phyloP scores from a whole-genome alignment of 2,797 vertebrate genomes.

The Salmo trutta region DNA sequence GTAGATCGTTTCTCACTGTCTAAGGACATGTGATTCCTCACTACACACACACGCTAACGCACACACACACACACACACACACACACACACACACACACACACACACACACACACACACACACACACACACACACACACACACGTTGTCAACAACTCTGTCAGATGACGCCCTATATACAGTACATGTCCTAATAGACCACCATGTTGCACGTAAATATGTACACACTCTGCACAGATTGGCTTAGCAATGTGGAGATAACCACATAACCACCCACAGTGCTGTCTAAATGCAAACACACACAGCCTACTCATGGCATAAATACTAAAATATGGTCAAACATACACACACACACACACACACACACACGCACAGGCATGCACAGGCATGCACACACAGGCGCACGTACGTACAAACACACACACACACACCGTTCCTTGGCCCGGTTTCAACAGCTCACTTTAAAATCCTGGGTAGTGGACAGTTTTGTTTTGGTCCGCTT shows the following conservation, averaged over 20 bases:
- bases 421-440: not conserved
- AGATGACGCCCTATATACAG: not conserved
- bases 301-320: no score
- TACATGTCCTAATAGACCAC: not conserved
- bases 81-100: no score
- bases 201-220: not conserved
- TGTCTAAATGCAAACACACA: not conserved
- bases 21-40: not conserved
- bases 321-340: not conserved
- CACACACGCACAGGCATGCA: no score
- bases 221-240: conserved; percentile 7
- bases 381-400: no score
- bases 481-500: not conserved
- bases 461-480: not conserved
- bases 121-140: not conserved
- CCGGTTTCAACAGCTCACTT: not conserved
- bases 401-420: no score
- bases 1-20: not conserved
- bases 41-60: not conserved
- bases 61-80: not conserved
- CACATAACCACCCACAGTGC: not conserved
- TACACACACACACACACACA: no score
- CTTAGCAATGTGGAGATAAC: conserved; percentile 9
- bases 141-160: conserved; percentile 4
- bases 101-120: no score